Evolutionary conservation across 2,888 invertebrate genomes (phyloP).

Genomic region (Meiosimyza platycephala): DNA sequence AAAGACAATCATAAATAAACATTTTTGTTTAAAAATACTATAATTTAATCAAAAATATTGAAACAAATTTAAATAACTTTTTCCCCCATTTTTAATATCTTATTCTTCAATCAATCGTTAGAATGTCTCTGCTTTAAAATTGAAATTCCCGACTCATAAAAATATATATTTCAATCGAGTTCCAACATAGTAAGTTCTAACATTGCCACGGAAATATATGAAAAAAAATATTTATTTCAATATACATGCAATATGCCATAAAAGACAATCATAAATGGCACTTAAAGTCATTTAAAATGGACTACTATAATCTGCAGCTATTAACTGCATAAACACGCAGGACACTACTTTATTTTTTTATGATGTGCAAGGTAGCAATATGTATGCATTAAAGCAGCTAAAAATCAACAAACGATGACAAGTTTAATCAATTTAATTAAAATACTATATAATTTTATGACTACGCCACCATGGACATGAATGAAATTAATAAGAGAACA

Average conservation of each 20-base stretch:
- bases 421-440: constrained; percentile 37
- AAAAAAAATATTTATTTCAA: no score
- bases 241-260: neutral
- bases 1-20: constrained; percentile 6
- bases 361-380: neutral
- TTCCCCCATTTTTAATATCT: no score
- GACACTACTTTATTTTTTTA: neutral
- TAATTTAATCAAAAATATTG: no score
- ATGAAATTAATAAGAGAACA: neutral
- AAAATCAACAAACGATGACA: constrained; percentile 5
- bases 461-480: neutral
- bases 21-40: no score
- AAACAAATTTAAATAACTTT: no score
- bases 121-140: no score
- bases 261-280: constrained; percentile 6
- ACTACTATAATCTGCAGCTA: neutral
- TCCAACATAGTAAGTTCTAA: no score
- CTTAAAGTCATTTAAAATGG: neutral
- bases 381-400: neutral
- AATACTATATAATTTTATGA: constrained; percentile 27
- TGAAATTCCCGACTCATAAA: no score
- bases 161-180: no score
- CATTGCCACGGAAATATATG: no score
- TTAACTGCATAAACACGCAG: constrained; percentile 1
- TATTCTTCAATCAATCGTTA: no score